phyloP scores from a whole-genome alignment of 2,113 vertebrate genomes.

The Psilopsiagon aurifrons region DNA sequence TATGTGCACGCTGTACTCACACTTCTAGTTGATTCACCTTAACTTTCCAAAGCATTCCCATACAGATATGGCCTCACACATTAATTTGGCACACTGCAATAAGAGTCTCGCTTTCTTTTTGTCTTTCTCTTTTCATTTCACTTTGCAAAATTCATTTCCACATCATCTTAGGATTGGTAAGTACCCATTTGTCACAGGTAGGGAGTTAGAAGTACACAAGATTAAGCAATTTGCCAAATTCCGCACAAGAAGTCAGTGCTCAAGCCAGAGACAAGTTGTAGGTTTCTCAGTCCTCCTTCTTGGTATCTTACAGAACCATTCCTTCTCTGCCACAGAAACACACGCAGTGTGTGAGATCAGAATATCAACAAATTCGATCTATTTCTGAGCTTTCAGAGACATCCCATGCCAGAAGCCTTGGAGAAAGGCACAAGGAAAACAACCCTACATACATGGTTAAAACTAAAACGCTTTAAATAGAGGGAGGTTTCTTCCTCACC shows the following conservation, averaged over 20 bases:
- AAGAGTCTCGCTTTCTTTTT: neutral
- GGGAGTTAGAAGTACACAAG: neutral
- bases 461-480: neutral
- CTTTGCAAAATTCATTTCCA: neutral
- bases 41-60: neutral
- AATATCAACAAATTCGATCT: constrained; percentile 5
- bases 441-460: neutral
- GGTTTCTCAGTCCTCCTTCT: neutral
- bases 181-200: neutral
- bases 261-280: neutral
- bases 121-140: neutral
- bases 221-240: neutral
- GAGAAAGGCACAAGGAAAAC: neutral
- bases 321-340: neutral
- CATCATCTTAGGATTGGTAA: neutral
- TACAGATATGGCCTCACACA: neutral
- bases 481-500: neutral
- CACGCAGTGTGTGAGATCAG: neutral
- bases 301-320: neutral
- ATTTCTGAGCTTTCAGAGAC: neutral
- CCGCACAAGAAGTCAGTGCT: neutral
- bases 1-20: neutral
- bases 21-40: neutral
- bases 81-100: neutral
- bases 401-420: neutral